Conservation (phyloP, 92 coral and sea anemone species). For the Epizoanthus stellaris region DNA sequence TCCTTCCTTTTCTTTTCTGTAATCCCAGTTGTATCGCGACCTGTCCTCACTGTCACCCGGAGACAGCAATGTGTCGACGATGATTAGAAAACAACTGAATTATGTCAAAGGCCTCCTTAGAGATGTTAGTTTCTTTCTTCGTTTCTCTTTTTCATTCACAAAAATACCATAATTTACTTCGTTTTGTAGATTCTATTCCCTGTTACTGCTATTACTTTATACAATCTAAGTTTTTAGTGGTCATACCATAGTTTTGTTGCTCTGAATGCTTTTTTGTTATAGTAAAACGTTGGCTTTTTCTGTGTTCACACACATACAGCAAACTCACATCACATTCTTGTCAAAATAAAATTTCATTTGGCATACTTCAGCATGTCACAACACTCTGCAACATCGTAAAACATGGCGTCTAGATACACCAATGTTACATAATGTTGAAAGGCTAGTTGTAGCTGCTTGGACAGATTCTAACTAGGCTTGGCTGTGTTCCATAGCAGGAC, state of each 20-base stretch:
- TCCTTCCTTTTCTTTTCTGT: slow-evolving; percentile 17
- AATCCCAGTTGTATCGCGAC: slow-evolving; percentile 38
- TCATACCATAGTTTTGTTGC: too few relatives aligned
- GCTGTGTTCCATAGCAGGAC: too few relatives aligned
- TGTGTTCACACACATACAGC: not conserved
- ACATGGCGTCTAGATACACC: not conserved
- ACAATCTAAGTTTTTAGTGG: too few relatives aligned
- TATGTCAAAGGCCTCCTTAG: slow-evolving; percentile 80
- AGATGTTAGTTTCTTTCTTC: slow-evolving; percentile 77
- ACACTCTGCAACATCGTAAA: too few relatives aligned
- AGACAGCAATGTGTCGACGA: slow-evolving; percentile 76
- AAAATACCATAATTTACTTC: too few relatives aligned
- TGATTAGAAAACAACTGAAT: slow-evolving; percentile 79
- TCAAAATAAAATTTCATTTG: not conserved
- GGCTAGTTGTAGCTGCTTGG: too few relatives aligned
- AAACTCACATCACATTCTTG: not conserved
- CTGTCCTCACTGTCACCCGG: slow-evolving; percentile 35
- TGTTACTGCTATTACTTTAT: too few relatives aligned
- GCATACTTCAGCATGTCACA: not conserved
- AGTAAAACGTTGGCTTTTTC: too few relatives aligned
- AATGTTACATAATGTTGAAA: too few relatives aligned
- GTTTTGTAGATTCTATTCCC: too few relatives aligned
- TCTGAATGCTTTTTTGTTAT: too few relatives aligned
- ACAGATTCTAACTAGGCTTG: too few relatives aligned
- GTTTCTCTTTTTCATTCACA: not conserved